phyloP scores from a whole-genome alignment of 2,888 invertebrate species.

The Pristionchus fissidentatus region DNA sequence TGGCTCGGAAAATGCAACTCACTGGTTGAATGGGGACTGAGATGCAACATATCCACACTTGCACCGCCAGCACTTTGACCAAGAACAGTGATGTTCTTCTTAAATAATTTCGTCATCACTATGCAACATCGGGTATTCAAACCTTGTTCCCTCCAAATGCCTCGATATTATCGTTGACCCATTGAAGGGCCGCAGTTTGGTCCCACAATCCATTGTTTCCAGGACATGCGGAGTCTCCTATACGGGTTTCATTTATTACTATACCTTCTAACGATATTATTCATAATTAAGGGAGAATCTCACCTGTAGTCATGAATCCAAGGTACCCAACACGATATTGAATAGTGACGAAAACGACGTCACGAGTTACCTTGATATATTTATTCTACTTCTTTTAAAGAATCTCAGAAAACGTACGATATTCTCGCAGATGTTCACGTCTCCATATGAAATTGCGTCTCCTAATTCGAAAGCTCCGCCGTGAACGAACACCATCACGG shows the following conservation, averaged over 20 bases:
- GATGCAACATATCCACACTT: constrained; percentile 34
- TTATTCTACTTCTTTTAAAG: neutral
- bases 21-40: constrained; percentile 35
- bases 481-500: constrained; percentile 64
- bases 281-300: neutral
- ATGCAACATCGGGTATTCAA: too few species aligned
- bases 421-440: constrained; percentile 56
- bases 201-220: constrained; percentile 72
- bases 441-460: constrained; percentile 63
- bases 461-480: constrained; percentile 66
- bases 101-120: neutral
- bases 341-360: constrained; percentile 66
- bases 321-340: constrained; percentile 65
- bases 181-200: constrained; percentile 67
- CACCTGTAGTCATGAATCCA: constrained; percentile 71
- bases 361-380: constrained; percentile 36
- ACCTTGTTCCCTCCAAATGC: constrained; percentile 60
- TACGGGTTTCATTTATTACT: neutral
- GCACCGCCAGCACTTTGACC: constrained; percentile 39
- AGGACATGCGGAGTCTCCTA: constrained; percentile 61
- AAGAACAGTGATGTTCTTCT: constrained; percentile 31
- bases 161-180: constrained; percentile 66
- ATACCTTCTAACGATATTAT: too few species aligned
- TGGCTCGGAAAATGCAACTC: too few species aligned
- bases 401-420: neutral